Evolutionary conservation across 2,113 vertebrate genomes (phyloP), one percentile per base, ranked within the genome.

Genomic region (Rhinoptilus africanus): DNA sequence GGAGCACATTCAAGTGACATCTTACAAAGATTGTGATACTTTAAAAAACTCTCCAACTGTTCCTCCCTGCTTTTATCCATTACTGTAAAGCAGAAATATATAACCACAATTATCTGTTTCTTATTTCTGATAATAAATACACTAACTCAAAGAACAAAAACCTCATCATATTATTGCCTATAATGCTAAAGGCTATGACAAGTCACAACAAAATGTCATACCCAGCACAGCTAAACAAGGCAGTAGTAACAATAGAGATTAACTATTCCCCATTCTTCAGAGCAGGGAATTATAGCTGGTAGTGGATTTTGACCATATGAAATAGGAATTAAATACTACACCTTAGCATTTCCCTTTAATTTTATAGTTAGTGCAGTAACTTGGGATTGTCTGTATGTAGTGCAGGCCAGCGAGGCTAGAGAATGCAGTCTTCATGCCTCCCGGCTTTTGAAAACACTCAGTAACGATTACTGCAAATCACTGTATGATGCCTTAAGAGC

Each of bases 361-460:
- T 87, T 63, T 35, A 17, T 6, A n/a, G 10, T 6, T 50, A 20
- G 4, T 11, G 18, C 41, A 14, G 30, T 7, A 57, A 53, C 13
- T 54, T 41, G 1, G n/a, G 24, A 34, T 11, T 48, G 8, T 12
- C 56, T 8, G 26, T 2, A 28, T 0, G 4, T 3, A 32, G 24
- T 1, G 26, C 35, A 56, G 7, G 24, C 4, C 37, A 86, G 4
- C 6, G 15, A 71, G 11, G 22, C 39, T 66, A 2, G 3, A 35
- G 8, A 57, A 39, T 2, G 6, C 3, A 47, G 6, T 0, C 13
- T 13, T 32, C 1, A 0, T 2, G 4, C 43, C 43, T 56, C 41
- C 45, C 26, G 34, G 23, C 24, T 71, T 68, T 62, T 78, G 60
- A 75, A 88, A 71, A 32, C 35, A 26, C 62, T 20, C 34, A 0